Percentiles rank a stretch among this genome's conserved stretches.
phyloP scores from a whole-genome alignment of 2,888 invertebrate species.

The Danaus chrysippus region DNA sequence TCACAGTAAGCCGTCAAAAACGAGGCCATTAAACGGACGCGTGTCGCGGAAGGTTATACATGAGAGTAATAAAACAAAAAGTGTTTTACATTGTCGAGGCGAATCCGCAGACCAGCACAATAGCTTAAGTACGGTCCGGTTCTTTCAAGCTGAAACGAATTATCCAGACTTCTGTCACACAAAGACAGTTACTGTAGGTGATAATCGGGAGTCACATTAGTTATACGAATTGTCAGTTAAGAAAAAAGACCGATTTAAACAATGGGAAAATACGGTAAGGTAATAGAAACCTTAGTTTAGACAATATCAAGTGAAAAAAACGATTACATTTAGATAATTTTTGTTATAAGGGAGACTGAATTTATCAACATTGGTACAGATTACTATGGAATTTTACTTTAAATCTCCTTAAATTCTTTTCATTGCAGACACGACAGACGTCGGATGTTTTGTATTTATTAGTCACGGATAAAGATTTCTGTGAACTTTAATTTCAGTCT shows the following conservation, averaged over 20 bases:
- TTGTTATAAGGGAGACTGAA: constrained; percentile 13
- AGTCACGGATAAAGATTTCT: background rate
- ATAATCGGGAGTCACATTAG: constrained; percentile 54
- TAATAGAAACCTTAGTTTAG: background rate
- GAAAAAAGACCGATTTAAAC: constrained; percentile 37
- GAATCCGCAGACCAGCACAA: constrained; percentile 54
- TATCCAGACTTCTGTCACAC: constrained; percentile 63
- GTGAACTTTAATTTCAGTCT: background rate
- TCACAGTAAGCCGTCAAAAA: constrained; percentile 33
- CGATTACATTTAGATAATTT: constrained; percentile 12
- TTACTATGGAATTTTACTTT: constrained; percentile 38
- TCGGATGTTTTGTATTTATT: constrained; percentile 13
- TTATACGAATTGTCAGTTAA: constrained; percentile 55
- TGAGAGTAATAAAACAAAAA: constrained; percentile 65
- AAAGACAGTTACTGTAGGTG: constrained; percentile 64
- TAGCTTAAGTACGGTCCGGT: constrained; percentile 67
- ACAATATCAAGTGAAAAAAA: constrained; percentile 9
- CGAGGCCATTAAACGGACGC: constrained; percentile 58
- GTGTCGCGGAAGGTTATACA: constrained; percentile 64
- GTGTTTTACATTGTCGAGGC: constrained; percentile 59
- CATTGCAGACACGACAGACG: constrained; percentile 32
- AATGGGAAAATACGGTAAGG: constrained; percentile 6
- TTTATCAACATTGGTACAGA: constrained; percentile 24
- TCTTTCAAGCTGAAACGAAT: constrained; percentile 61
- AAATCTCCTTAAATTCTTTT: constrained; percentile 39